A percentile compares a stretch with the other conserved stretches of the same genome.
Conservation (phyloP, 1,140 invertebrate species). For the Papilio machaon region DNA sequence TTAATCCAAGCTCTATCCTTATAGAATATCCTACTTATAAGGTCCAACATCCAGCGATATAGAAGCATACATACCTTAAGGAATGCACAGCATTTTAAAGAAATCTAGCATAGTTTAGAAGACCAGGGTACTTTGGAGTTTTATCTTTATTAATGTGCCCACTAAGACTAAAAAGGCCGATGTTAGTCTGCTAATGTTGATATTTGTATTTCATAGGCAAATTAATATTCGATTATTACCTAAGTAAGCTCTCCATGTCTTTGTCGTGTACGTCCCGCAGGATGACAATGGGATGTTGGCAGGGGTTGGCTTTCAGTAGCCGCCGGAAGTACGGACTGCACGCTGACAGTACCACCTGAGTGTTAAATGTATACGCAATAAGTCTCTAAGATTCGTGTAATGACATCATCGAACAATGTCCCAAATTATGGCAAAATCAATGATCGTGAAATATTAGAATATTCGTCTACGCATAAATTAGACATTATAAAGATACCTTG, state of each 20-base stretch:
- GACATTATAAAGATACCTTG: slow-evolving; percentile 27
- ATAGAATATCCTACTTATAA: too few relatives aligned
- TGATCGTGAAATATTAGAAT: slow-evolving; percentile 12
- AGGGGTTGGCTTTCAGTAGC: slow-evolving; percentile 95
- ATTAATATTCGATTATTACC: slow-evolving; percentile 70
- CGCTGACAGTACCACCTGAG: slow-evolving; percentile 89
- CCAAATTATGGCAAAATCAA: background rate
- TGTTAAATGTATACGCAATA: slow-evolving; percentile 14
- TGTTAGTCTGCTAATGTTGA: too few relatives aligned
- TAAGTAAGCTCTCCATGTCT: slow-evolving; percentile 94
- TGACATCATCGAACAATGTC: background rate
- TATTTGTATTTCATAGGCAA: too few relatives aligned
- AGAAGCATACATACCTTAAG: background rate
- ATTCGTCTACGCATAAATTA: background rate
- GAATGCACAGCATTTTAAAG: background rate
- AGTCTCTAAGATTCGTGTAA: background rate
- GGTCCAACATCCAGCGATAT: background rate
- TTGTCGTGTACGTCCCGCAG: slow-evolving; percentile 93
- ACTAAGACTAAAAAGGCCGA: too few relatives aligned
- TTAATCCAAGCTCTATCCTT: background rate
- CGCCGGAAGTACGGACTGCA: slow-evolving; percentile 96
- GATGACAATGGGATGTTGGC: slow-evolving; percentile 96
- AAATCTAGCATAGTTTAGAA: background rate
- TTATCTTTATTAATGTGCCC: background rate
- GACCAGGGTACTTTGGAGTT: background rate